Base-by-base conservation (phyloP, 2,113 vertebrate species). In the Tonatia bakeri region DNA sequence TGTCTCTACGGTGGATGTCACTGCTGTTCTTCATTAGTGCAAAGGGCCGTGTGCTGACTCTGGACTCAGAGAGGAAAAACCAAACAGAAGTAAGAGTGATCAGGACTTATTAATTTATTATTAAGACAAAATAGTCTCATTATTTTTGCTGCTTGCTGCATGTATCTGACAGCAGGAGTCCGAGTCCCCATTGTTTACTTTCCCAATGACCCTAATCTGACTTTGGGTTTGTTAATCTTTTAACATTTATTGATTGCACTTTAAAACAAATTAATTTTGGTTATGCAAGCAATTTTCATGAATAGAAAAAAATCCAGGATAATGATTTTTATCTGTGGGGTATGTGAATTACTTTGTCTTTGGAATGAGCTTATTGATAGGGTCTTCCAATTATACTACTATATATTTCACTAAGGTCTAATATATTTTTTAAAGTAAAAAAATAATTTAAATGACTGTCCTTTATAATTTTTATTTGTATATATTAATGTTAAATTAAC, bases 201-300 rank as follows among this genome's bases (percentile, higher is more conserved):
- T 92, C 76, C 40, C 45, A 67, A 8, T 54, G 88, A 87, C 38
- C 36, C 38, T 91, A 76, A 59, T 65, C n/a, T 90, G 64, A 76
- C 20, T 95, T 91, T 61, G 26, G 38, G 33, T 75, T 81, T 85
- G 40, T 94, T 96, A 75, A 75, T 77, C 64, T 90, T 94, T 86
- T 64, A 91, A 90, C 38, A 84, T 82, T 77, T 88, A 85, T 85
- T 92, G 90, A 95, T 75, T 82, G 12, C 19, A 84, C 80, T 95
- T 92, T 95, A 88, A 73, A 77, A 43, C 67, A 94, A 94, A 92
- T 95, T 92, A 75, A 90, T 93, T 87, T 97, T 69, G 1, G n/a
- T 81, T 93, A 80, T 61, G n/a, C 13, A 65, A 65, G 73, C 33
- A 87, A 90, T 1, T 33, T 83, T 72, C 52, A 89, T 52, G 28